These are phyloP conservation scores for Cryptoleucopteryx plumbea DNA, from an alignment of 2,113 vertebrate species.

Conservation along the genomic window DNA sequence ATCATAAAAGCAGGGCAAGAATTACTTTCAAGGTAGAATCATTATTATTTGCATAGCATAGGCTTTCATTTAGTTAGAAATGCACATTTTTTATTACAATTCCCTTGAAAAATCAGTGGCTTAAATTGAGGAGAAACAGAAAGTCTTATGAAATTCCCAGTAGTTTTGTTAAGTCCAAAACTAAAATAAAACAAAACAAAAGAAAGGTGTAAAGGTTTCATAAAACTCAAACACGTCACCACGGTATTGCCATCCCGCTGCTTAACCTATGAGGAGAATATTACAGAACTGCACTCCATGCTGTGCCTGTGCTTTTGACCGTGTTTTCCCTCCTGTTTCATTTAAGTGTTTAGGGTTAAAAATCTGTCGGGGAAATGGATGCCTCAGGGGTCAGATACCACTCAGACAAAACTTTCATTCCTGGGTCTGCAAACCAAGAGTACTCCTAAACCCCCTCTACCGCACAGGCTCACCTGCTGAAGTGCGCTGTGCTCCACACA, in stretches of 20 bases:
- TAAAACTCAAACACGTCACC: neutral
- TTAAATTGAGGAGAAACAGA: neutral
- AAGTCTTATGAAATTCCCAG: neutral
- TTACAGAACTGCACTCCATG: neutral
- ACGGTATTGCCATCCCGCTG: neutral
- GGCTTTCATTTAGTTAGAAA: conserved; percentile 12
- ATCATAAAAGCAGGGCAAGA: neutral
- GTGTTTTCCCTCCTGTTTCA: neutral
- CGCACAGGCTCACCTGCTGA: neutral
- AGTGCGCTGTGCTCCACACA: accelerated
- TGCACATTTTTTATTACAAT: conserved; percentile 28
- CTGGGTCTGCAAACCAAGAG: neutral
- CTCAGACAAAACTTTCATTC: neutral
- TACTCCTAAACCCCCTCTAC: neutral
- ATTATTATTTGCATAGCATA: conserved; percentile 26
- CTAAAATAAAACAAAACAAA: neutral
- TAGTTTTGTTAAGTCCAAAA: neutral
- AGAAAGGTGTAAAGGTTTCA: neutral
- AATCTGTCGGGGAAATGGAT: neutral
- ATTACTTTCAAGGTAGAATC: neutral
- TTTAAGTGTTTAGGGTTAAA: neutral
- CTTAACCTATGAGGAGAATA: neutral
- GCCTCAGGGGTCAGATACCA: neutral
- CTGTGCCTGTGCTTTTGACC: neutral
- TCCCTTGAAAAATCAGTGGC: conserved; percentile 17